phyloP scores from a whole-genome alignment of 2,888 invertebrate species.

The Idaea aversata region DNA sequence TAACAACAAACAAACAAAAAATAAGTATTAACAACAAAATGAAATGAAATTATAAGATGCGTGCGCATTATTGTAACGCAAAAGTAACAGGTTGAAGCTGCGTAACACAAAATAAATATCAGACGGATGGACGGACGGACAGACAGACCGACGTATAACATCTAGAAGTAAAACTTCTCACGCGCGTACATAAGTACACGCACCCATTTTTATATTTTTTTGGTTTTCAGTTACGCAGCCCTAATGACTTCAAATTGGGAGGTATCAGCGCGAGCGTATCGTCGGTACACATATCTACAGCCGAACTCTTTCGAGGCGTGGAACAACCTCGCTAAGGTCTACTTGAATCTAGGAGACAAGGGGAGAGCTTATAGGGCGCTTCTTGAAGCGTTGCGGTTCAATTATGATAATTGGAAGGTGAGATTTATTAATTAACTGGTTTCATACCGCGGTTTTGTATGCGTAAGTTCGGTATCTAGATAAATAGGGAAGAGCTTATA shows the following conservation, averaged over 20 bases:
- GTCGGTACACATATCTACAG: slow-evolving; percentile 92
- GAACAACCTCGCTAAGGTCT: slow-evolving; percentile 98
- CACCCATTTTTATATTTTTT: not conserved
- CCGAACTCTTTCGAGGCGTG: slow-evolving; percentile 96
- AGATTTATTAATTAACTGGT: not conserved
- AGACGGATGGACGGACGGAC: no score
- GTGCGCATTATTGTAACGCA: no score
- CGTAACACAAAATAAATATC: not conserved
- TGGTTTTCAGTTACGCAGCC: slow-evolving; percentile 83
- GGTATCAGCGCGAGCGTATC: slow-evolving; percentile 90
- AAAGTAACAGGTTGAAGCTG: no score
- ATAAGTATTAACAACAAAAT: no score
- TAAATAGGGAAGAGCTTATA: slow-evolving; percentile 91
- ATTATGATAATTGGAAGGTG: slow-evolving; percentile 95
- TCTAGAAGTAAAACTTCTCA: no score
- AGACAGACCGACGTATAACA: no score
- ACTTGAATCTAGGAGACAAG: slow-evolving; percentile 93
- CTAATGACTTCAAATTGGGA: slow-evolving; percentile 90
- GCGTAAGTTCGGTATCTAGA: no score
- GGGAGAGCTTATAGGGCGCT: slow-evolving; percentile 90
- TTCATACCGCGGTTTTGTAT: no score
- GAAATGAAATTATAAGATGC: no score
- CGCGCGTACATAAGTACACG: no score
- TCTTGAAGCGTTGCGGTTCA: slow-evolving; percentile 93
- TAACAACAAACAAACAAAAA: no score